Evolutionary conservation across 2,888 invertebrate species (phyloP).

Genomic region (Leucophenga maculata): DNA sequence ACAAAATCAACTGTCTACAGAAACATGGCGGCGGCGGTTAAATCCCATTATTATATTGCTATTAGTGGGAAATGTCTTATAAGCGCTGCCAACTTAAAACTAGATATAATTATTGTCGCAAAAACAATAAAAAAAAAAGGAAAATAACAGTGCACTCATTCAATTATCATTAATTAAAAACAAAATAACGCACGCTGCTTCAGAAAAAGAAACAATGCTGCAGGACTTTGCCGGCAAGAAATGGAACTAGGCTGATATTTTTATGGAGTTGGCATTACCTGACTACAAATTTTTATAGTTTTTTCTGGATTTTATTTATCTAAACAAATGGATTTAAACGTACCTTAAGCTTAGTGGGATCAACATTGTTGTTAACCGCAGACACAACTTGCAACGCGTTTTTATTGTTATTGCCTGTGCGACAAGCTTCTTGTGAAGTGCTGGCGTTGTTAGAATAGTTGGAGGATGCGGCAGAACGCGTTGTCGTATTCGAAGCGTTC

Average conservation of each 20-base stretch:
- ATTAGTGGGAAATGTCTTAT: constrained; percentile 22
- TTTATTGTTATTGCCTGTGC: constrained; percentile 37
- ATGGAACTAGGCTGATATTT: not conserved
- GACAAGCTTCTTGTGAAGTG: not conserved
- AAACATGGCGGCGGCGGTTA: constrained; percentile 49
- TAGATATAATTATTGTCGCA: not conserved
- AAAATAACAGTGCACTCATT: not conserved
- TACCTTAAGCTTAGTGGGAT: constrained; percentile 47
- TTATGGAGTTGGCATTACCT: not conserved
- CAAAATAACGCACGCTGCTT: too few species aligned
- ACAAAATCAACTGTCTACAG: constrained; percentile 39
- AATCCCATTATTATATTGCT: not conserved
- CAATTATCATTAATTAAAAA: too few species aligned
- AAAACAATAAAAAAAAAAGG: not conserved
- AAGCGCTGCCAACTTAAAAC: constrained; percentile 8
- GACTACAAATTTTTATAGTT: not conserved
- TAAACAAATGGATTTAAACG: constrained; percentile 1
- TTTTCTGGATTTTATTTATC: not conserved
- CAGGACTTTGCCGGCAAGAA: too few species aligned
- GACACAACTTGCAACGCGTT: constrained; percentile 16
- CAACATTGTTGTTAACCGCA: constrained; percentile 29
- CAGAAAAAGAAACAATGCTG: too few species aligned
- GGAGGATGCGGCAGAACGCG: constrained; percentile 28
- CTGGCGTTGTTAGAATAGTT: constrained; percentile 9
- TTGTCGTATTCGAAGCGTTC: constrained; percentile 49